Evolutionary conservation across 2,888 invertebrate genomes (phyloP), one percentile per base, ranked within the genome.

Genomic region (Mystacides longicornis): DNA sequence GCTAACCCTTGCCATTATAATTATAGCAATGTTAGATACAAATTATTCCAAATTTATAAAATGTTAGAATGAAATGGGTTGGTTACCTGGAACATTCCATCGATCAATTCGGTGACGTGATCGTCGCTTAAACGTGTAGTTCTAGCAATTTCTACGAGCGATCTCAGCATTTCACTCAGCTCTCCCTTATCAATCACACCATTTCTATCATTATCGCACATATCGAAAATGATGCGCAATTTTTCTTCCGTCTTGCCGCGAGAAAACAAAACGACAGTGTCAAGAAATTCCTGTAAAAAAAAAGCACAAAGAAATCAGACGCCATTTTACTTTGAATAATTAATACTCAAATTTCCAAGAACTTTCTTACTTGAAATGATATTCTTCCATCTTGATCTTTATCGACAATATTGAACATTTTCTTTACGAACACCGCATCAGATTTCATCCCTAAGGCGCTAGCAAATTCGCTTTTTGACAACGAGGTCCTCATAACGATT

Each of bases 351-450:
- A n/a, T 1, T 11, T 9, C 23, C 4, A 14, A 49, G 19, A n/a
- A n/a, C 14, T 51, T 33, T 49, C 23, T 62, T 73, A 85, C 90
- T 76, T 91, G 90, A 69, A 97, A 97, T 3, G 92, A 93, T 64
- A 97, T 95, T 58, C 92, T 79, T 2, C 95, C 94, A 70, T 94
- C 93, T 57, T 91, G 82, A 67, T 94, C 93, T 68, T 93, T 94
- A 69, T 96, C 95, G 0, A 95, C 94, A 65, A 95, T 94, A 65
- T 95, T 94, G 69, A 97, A 97, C 96, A 97, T 96, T 72, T 94
- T 92, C 65, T 91, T 86, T 0, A 97, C 95, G 68, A 97, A 97
- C 52, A 96, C 87, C 20, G 94, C 95, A 65, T 94, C 92, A 0
- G 91, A 79, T 68, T 89, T 89, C 97, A 97, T 97, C 37, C 96